Evolutionary conservation across 2,797 vertebrate genomes (phyloP).

Genomic region (Arctocebus calabarensis): DNA sequence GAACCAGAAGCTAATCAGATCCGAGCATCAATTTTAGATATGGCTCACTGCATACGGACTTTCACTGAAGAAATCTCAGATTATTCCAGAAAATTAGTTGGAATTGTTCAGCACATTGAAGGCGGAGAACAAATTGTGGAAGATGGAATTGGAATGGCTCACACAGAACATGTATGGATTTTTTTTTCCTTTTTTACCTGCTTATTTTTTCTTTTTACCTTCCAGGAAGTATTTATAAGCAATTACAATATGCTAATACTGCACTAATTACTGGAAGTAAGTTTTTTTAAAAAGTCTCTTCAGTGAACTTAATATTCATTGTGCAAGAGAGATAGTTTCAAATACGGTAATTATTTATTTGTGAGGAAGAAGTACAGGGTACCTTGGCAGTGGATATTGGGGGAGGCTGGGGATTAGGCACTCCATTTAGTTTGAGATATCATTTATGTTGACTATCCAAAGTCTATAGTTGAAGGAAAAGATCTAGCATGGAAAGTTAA

Average conservation of each 20-base stretch:
- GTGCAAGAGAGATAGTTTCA: conserved; percentile 23
- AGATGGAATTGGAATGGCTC: conserved; percentile 96
- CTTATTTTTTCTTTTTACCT: conserved; percentile 60
- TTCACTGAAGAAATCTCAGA: conserved; percentile 99
- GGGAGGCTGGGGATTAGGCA: background rate
- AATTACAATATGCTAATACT: background rate
- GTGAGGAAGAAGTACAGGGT: background rate
- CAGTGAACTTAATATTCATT: background rate
- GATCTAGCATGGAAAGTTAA: background rate
- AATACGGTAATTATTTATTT: conserved; percentile 39
- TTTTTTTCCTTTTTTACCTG: background rate
- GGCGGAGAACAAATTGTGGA: conserved; percentile 98
- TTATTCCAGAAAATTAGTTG: conserved; percentile 97
- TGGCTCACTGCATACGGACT: conserved; percentile 98
- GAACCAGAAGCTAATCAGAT: conserved; percentile 98
- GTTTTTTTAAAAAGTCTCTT: conserved; percentile 28
- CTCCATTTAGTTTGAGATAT: conserved; percentile 53
- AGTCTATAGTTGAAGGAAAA: conserved; percentile 14
- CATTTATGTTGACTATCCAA: conserved; percentile 44
- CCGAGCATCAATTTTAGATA: conserved; percentile 98
- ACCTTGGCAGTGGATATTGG: background rate
- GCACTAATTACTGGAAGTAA: conserved; percentile 23
- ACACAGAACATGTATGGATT: conserved; percentile 95
- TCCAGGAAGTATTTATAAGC: conserved; percentile 43
- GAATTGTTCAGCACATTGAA: conserved; percentile 98